Percentiles rank a stretch among this genome's conserved stretches.
phyloP scores from a whole-genome alignment of 2,797 vertebrate species.

The Darevskia nairensis region DNA sequence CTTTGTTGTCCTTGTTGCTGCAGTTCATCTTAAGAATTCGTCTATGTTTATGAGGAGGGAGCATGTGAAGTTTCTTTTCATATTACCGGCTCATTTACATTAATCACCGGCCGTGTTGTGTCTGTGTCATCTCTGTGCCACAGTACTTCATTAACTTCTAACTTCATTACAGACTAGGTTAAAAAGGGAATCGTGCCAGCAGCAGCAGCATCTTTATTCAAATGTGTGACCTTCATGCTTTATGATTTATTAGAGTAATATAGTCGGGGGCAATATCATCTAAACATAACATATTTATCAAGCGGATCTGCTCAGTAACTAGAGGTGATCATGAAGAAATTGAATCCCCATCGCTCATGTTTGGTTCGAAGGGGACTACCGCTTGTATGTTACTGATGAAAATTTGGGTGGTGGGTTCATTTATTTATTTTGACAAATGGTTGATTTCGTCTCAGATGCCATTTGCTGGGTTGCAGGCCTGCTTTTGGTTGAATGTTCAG shows the following conservation, averaged over 20 bases:
- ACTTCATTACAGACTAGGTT: slow-evolving; percentile 52
- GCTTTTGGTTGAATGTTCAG: slow-evolving; percentile 12
- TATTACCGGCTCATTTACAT: slow-evolving; percentile 8
- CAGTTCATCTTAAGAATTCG: not conserved
- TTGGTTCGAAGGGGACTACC: not conserved
- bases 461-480: not conserved
- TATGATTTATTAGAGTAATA: slow-evolving; percentile 64
- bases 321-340: slow-evolving; percentile 24
- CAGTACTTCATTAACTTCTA: slow-evolving; percentile 65
- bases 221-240: slow-evolving; percentile 54
- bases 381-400: slow-evolving; percentile 39
- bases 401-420: not conserved
- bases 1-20: not conserved
- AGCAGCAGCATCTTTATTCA: slow-evolving; percentile 29
- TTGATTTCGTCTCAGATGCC: slow-evolving; percentile 25
- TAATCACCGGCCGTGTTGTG: not conserved
- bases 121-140: slow-evolving; percentile 8
- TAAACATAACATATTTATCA: slow-evolving; percentile 58
- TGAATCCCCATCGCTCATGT: slow-evolving; percentile 1
- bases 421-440: slow-evolving; percentile 3
- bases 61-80: not conserved
- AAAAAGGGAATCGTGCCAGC: slow-evolving; percentile 24
- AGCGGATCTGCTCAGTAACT: slow-evolving; percentile 38
- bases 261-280: slow-evolving; percentile 37
- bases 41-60: slow-evolving; percentile 2